Evolutionary conservation across 2,888 invertebrate genomes (phyloP).

Genomic region (Leucophenga montana): DNA sequence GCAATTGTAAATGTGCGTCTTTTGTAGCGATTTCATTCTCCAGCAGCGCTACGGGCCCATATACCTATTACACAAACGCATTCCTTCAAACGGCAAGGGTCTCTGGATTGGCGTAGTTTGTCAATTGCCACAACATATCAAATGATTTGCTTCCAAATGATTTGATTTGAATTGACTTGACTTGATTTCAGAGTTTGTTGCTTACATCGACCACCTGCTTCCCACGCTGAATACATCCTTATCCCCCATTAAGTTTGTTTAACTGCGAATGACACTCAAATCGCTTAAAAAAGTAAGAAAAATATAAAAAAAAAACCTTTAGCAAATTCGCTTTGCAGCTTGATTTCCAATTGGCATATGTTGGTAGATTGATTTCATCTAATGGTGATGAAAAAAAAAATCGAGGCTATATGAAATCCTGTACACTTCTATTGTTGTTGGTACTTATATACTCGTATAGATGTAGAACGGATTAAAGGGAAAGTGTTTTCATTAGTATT

Average conservation of each 20-base stretch:
- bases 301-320: neutral
- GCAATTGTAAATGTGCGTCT: slow-evolving; percentile 58
- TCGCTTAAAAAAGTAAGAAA: slow-evolving; percentile 24
- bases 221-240: neutral
- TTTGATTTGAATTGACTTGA: slow-evolving; percentile 70
- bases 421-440: too few species aligned
- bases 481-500: too few species aligned
- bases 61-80: too few species aligned
- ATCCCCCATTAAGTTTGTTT: slow-evolving; percentile 54
- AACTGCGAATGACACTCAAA: slow-evolving; percentile 31
- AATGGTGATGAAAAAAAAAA: too few species aligned
- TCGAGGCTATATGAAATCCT: too few species aligned
- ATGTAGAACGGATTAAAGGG: too few species aligned
- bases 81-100: too few species aligned
- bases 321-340: neutral
- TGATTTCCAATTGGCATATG: too few species aligned
- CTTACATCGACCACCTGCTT: slow-evolving; percentile 7
- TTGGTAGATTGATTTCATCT: too few species aligned
- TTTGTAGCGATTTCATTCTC: slow-evolving; percentile 4
- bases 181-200: slow-evolving; percentile 45
- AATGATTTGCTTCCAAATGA: slow-evolving; percentile 71
- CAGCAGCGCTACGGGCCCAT: neutral
- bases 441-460: too few species aligned
- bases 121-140: slow-evolving; percentile 66
- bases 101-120: slow-evolving; percentile 48